phyloP scores from a whole-genome alignment of 2,888 invertebrate species.

The Pandemis corylana region DNA sequence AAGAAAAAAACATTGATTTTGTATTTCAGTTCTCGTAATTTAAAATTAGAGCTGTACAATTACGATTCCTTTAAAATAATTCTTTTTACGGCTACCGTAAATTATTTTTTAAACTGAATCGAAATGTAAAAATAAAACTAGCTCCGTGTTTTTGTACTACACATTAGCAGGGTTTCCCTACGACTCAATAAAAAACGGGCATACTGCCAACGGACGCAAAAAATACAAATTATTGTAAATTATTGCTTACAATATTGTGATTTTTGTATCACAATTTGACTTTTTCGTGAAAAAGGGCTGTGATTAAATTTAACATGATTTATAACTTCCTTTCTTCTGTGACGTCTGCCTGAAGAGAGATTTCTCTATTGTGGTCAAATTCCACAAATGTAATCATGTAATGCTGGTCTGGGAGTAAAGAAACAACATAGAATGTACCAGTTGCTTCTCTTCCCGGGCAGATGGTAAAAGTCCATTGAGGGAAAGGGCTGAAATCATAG shows the following conservation, averaged over 20 bases:
- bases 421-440: too few species aligned
- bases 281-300: conserved; percentile 12
- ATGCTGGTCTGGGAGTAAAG: too few species aligned
- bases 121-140: conserved; percentile 21
- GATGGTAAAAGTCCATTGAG: too few species aligned
- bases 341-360: too few species aligned
- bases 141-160: conserved; percentile 24
- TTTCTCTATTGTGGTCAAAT: too few species aligned
- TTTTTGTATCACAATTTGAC: conserved; percentile 29
- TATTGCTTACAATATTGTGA: conserved; percentile 29
- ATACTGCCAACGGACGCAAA: conserved; percentile 27
- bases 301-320: conserved; percentile 21
- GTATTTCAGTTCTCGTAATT: too few species aligned
- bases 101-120: neutral
- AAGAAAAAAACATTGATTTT: too few species aligned
- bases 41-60: neutral
- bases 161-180: conserved; percentile 38
- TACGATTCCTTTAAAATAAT: neutral
- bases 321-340: conserved; percentile 19
- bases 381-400: too few species aligned
- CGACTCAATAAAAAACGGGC: conserved; percentile 27
- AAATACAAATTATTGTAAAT: conserved; percentile 41
- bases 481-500: too few species aligned
- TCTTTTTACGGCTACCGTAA: neutral
- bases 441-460: too few species aligned